Evolutionary conservation across 2,797 vertebrate genomes (phyloP).

Genomic region (Pteropus rufus): DNA sequence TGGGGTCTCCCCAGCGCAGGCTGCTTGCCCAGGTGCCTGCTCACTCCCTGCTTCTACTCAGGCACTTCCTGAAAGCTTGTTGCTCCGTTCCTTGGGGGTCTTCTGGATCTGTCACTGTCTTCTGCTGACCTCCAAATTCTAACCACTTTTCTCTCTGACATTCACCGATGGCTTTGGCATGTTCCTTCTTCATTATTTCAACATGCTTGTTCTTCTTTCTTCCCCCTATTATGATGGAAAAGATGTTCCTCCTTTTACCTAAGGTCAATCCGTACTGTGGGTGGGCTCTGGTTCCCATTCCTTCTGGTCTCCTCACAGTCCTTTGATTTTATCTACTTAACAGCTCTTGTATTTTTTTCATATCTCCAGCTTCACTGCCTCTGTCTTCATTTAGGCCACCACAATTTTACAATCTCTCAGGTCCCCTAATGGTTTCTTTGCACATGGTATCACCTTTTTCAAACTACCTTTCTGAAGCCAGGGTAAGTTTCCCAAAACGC

Average conservation of each 20-base stretch:
- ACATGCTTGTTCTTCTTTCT: not conserved
- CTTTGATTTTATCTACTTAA: not conserved
- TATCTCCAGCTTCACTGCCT: not conserved
- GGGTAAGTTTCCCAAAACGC: not conserved
- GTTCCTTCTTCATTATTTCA: not conserved
- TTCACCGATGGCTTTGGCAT: not conserved
- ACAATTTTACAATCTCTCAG: not conserved
- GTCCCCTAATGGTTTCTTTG: not conserved
- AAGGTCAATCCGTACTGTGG: not conserved
- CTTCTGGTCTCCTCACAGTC: not conserved
- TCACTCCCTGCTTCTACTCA: not conserved
- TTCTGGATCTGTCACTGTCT: not conserved
- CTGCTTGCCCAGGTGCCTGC: not conserved
- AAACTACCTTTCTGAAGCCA: not conserved
- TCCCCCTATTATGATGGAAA: not conserved
- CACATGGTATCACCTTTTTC: not conserved
- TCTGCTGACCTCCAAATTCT: not conserved
- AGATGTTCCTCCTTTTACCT: not conserved
- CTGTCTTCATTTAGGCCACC: not conserved
- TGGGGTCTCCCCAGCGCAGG: not conserved
- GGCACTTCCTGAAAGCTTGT: not conserved
- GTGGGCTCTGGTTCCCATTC: not conserved
- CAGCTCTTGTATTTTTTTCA: not conserved
- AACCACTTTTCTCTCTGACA: not conserved
- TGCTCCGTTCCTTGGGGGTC: not conserved